A percentile compares a stretch with the other conserved stretches of the same genome.
phyloP scores from a whole-genome alignment of 2,113 vertebrate species.

The Heterocephalus glaber region DNA sequence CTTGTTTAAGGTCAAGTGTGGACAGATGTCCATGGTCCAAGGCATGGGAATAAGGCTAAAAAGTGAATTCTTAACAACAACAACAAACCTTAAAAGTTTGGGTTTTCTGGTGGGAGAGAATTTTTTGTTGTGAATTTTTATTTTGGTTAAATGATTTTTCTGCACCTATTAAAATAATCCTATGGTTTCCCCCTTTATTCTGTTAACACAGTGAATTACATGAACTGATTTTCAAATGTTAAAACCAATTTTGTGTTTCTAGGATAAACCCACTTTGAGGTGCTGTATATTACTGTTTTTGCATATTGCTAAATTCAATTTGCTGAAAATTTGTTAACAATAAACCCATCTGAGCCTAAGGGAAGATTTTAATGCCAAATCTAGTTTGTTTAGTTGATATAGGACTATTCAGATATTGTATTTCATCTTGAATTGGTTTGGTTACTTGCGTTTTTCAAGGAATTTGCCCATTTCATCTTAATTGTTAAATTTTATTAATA shows the following conservation, averaged over 20 bases:
- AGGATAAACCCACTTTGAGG: not conserved
- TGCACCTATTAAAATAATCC: not conserved
- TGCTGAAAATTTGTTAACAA: slow-evolving; percentile 35
- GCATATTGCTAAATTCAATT: not conserved
- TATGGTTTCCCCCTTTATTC: not conserved
- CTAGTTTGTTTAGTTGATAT: not conserved
- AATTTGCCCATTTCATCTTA: not conserved
- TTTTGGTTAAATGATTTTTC: slow-evolving; percentile 31
- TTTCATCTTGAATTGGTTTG: not conserved
- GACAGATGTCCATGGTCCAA: not conserved
- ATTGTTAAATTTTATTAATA: not conserved
- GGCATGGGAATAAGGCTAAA: not conserved
- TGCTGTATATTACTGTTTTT: not conserved
- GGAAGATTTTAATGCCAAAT: not conserved
- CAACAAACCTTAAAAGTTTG: not conserved
- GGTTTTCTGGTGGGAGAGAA: not conserved
- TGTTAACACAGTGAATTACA: not conserved
- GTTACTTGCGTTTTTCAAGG: not conserved
- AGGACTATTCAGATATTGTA: not conserved
- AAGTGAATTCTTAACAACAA: not conserved
- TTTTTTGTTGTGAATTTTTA: slow-evolving; percentile 7
- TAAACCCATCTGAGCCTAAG: not conserved
- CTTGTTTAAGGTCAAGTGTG: not conserved
- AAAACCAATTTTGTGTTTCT: not conserved
- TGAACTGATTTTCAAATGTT: not conserved